Base-by-base conservation (phyloP, 2,888 invertebrate genomes). In the Chrysodeixis includens region DNA sequence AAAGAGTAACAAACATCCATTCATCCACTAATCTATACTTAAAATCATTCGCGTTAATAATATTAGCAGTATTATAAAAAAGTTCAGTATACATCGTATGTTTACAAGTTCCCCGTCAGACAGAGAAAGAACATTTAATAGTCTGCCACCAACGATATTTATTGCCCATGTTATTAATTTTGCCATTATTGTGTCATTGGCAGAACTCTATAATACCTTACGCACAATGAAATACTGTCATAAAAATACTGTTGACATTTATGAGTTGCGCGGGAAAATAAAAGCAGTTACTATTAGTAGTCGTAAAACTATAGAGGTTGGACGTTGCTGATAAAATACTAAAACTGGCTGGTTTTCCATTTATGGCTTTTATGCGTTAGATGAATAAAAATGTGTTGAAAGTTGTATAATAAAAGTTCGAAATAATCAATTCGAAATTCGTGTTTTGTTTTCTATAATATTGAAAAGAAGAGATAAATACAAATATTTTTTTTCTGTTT, bases 211-310 rank as follows among this genome's bases (percentile, higher is more conserved):
- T 56, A 74, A 71, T 71, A 58, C 72, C 74, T 74, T 68, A 62
- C 72, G 68, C 72, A 56, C 72, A 68, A 76, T 74, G 71, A 76
- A 74, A 76, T 76, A 64, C 58, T 71, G 72, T 56, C 72, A 68
- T 74, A 74, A 74, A 74, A 71, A 71, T 59, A 62, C 55, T 71
- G 67, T 74, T 75, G 76, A 75, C 74, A 57, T 75, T 74, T 74
- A 74, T 68, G 72, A 71, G 71, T 65, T 52, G 70, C 56, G 74
- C 71, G 68, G 72, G 61, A 76, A 71, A 76, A 74, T 71, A 71
- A 71, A 64, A 71, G 46, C 22, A 26, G 54, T 61, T 62, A 59
- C 44, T 74, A 64, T 44, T 59, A 59, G 40, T 20, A 52, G 12
- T 55, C 71, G 40, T 67, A 63, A 62, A 66, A 75, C 46, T 49